phyloP scores from a whole-genome alignment of 2,888 invertebrate genomes.

The Archaeoteleia sp. region DNA sequence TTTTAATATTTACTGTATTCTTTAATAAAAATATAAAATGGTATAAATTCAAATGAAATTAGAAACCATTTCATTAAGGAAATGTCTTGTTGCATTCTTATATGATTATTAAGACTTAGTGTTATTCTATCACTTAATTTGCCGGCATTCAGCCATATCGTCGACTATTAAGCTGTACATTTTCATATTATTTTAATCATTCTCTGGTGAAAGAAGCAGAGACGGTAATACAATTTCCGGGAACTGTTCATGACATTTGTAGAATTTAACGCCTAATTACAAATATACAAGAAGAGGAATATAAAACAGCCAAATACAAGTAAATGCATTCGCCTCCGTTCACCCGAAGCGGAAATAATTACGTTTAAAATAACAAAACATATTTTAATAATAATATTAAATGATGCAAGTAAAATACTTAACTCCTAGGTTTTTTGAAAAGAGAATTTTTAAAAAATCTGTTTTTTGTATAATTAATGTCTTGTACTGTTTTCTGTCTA shows the following conservation, averaged over 20 bases:
- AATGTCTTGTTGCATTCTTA: too few species aligned
- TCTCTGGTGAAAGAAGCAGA: conserved; percentile 10
- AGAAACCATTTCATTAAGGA: too few species aligned
- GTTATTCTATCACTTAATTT: conserved; percentile 17
- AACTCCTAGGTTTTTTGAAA: too few species aligned
- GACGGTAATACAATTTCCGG: conserved; percentile 18
- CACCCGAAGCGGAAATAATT: conserved; percentile 2
- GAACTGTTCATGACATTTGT: conserved; percentile 23
- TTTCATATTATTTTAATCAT: conserved; percentile 27
- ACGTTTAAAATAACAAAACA: conserved; percentile 2
- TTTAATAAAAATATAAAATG: too few species aligned
- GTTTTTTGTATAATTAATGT: too few species aligned
- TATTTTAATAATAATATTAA: neutral
- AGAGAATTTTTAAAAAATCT: too few species aligned
- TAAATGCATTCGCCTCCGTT: conserved; percentile 14
- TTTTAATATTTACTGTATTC: too few species aligned
- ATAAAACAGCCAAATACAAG: conserved; percentile 19
- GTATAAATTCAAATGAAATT: too few species aligned
- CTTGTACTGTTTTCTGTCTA: too few species aligned
- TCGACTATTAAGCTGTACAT: conserved; percentile 14
- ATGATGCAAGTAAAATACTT: neutral
- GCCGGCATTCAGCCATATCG: conserved; percentile 4
- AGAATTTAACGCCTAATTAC: conserved; percentile 26
- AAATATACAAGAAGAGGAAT: conserved; percentile 9
- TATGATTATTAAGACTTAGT: too few species aligned